Evolutionary conservation across 2,888 invertebrate genomes (phyloP), one percentile per base, ranked within the genome.

Genomic region (Diachrysia chrysitis): DNA sequence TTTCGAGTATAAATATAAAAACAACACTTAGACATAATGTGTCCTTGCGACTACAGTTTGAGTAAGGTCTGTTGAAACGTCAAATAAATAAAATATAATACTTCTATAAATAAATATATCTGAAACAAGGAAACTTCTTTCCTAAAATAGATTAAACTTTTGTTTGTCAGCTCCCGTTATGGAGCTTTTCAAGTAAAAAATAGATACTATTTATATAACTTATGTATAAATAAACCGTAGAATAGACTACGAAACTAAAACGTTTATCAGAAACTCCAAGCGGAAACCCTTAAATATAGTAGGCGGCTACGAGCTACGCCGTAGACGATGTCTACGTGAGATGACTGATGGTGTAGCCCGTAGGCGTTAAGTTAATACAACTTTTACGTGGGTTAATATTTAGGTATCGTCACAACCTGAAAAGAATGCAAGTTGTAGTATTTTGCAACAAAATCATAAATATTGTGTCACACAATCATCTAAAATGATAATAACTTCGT

Each of bases 231-330:
- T 42, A 42, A n/a, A n/a, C n/a, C 42, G 42, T 42, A n/a, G n/a
- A 42, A 6, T n/a, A 42, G n/a, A n/a, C 42, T 42, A 51, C 12
- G 48, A 51, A 51, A 9, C 21, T 21, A 16, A 42, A 42, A 42
- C 42, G 37, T 37, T 6, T 42, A 16, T n/a, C n/a, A 42, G 10
- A 42, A 14, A n/a, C n/a, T n/a, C n/a, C n/a, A n/a, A n/a, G n/a
- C 42, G 42, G 21, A 9, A 48, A 14, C 16, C 14, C n/a, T 2
- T 16, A 51, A 57, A 58, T 48, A 48, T 68, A 48, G 56, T 58
- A 60, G 71, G 61, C 19, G 25, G 61, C 65, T 62, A 72, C 72
- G 37, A 10, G 58, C 67, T 74, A 67, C 66, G 71, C 25, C 67
- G 76, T 71, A 76, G 71, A 46, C 57, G 9, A 7, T 0, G 55